Evolutionary conservation across 2,797 vertebrate genomes (phyloP), one percentile per base, ranked within the genome.

Genomic region (Phyllotis vaccarum): DNA sequence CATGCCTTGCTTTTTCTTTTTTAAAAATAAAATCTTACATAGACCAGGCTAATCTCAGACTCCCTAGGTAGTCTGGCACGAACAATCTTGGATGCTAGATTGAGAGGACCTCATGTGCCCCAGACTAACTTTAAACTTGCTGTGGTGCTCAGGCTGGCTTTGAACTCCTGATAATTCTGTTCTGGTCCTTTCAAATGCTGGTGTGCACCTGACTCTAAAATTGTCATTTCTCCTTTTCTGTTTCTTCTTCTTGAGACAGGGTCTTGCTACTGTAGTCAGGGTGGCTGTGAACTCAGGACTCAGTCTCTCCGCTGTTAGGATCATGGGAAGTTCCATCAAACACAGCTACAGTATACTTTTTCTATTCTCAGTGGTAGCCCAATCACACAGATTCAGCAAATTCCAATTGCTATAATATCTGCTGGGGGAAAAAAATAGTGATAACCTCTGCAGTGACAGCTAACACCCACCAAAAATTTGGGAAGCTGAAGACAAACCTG

Each of bases 401-500:
- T 94, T 82, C 66, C 89, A 60, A 78, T 27, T 64, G 90, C 85
- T 92, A 88, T 60, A 74, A 78, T 88, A 93, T n/a, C 85, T 93
- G 89, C 91, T 58, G 64, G 95, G 95, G 94, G 95, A 97, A 86
- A 94, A 96, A 96, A 95, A 91, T 93, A 27, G 79, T 37, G 75
- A 94, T 86, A 95, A 96, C 79, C 95, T 64, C 95, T 97, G 91
- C 92, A 95, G 78, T 60, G 93, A 93, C 95, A 97, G 95, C 82
- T 89, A 76, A 96, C 90, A 75, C 92, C 90, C 95, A 97, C 92
- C 79, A 43, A 60, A 96, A 97, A 89, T 96, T 93, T 96, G 83
- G 93, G 40, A 91, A 94, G 86, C 52, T 58, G 14, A 79, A 94
- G 94, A 49, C 3, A 34, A 96, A 92, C 89, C 68, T 96, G 89